phyloP scores from a whole-genome alignment of 2,888 invertebrate species.

The Glyphotaelius pellucidus region DNA sequence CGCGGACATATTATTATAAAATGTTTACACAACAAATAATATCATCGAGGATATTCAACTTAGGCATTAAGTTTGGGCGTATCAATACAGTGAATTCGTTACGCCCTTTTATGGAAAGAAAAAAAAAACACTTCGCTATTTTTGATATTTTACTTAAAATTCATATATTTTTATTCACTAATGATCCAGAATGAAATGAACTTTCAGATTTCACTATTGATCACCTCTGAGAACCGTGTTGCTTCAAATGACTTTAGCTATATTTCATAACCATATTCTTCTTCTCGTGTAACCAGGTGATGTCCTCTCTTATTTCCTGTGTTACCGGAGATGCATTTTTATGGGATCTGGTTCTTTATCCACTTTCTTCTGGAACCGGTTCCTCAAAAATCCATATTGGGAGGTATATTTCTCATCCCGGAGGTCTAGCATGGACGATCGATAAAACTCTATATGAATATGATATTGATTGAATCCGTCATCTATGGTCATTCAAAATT shows the following conservation, averaged over 20 bases:
- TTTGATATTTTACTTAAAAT: not conserved
- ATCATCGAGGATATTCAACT: conserved; percentile 50
- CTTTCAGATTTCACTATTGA: not conserved
- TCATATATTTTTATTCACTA: not conserved
- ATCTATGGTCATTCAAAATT: too few species aligned
- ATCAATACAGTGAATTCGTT: not conserved
- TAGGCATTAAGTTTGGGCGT: not conserved
- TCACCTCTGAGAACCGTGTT: not conserved
- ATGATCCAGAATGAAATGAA: not conserved
- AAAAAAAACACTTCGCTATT: not conserved
- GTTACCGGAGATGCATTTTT: too few species aligned
- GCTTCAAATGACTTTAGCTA: not conserved
- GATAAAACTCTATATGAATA: too few species aligned
- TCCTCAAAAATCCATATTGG: too few species aligned
- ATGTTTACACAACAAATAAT: conserved; percentile 62
- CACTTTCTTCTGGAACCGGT: too few species aligned
- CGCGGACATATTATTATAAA: conserved; percentile 58
- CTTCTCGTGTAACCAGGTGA: too few species aligned
- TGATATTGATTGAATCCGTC: too few species aligned
- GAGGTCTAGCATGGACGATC: too few species aligned
- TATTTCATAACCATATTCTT: not conserved
- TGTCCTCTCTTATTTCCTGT: too few species aligned
- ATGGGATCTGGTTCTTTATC: too few species aligned
- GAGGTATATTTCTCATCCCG: too few species aligned
- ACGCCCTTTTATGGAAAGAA: conserved; percentile 4